A percentile compares a stretch with the other conserved stretches of the same genome.
Evolutionary conservation across 2,888 invertebrate genomes (phyloP).

Genomic region (Drosophila flavopinicola): DNA sequence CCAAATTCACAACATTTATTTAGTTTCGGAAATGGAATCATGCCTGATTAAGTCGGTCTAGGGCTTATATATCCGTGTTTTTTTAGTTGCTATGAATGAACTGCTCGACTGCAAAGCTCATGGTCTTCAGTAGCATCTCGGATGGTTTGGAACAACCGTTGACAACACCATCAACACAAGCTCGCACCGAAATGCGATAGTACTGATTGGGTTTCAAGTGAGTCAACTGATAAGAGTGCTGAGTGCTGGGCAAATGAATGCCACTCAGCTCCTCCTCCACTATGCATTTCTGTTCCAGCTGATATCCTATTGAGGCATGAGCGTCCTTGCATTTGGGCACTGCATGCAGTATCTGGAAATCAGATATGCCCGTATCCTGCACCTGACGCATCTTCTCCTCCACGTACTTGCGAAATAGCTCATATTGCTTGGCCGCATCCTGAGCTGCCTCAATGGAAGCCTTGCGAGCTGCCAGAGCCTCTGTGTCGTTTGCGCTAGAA

Average conservation of each 20-base stretch:
- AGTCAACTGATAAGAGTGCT: conserved; percentile 57
- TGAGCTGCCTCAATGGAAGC: not conserved
- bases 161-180: conserved; percentile 70
- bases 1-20: too few relatives aligned
- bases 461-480: not conserved
- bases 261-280: conserved; percentile 54
- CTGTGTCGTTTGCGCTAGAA: not conserved
- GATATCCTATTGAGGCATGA: conserved; percentile 49
- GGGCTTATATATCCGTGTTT: not conserved
- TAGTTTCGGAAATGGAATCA: too few relatives aligned
- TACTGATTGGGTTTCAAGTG: conserved; percentile 52
- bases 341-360: conserved; percentile 56
- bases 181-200: conserved; percentile 77
- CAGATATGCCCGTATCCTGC: conserved; percentile 65
- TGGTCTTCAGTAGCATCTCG: conserved; percentile 60
- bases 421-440: conserved; percentile 34
- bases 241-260: conserved; percentile 51
- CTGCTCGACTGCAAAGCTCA: conserved; percentile 49
- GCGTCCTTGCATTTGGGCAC: conserved; percentile 48
- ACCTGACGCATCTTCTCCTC: conserved; percentile 34
- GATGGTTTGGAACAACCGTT: conserved; percentile 80
- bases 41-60: too few relatives aligned
- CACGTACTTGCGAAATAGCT: conserved; percentile 26
- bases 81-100: conserved; percentile 36
- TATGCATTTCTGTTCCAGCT: conserved; percentile 65